These are phyloP conservation scores for Emys orbicularis DNA, from an alignment of 2,797 vertebrate genomes.

Conservation along the genomic window DNA sequence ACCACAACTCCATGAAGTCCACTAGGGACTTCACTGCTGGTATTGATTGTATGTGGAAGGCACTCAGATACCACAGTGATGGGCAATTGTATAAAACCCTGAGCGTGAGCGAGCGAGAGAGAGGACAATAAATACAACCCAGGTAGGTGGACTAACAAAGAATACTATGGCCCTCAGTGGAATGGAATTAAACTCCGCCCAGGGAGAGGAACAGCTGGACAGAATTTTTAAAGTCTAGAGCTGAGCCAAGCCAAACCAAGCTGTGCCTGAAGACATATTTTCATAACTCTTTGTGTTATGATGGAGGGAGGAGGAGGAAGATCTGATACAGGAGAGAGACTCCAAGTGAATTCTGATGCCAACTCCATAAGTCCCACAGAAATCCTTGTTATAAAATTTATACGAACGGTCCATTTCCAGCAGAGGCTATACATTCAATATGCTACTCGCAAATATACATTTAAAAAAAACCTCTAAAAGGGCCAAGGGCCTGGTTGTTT, in stretches of 20 bases:
- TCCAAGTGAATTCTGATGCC: neutral
- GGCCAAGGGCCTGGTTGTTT: neutral
- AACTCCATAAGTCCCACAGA: neutral
- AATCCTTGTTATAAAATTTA: neutral
- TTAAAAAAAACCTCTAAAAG: neutral
- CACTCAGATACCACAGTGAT: neutral
- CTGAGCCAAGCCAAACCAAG: neutral
- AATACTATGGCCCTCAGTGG: neutral
- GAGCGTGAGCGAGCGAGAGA: neutral
- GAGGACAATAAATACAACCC: neutral
- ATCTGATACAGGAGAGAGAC: neutral
- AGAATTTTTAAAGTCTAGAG: neutral
- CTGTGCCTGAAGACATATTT: neutral
- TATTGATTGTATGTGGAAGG: neutral
- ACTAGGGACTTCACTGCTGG: neutral
- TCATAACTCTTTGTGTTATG: neutral
- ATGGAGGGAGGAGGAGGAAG: neutral
- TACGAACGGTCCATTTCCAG: neutral
- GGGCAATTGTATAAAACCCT: neutral
- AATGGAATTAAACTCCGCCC: neutral
- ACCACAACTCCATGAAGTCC: neutral
- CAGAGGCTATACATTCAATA: neutral
- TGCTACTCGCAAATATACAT: neutral
- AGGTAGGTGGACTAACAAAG: neutral
- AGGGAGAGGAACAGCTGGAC: neutral